phyloP scores from a whole-genome alignment of 2,113 vertebrate species.

The Cynoglossus semilaevis region DNA sequence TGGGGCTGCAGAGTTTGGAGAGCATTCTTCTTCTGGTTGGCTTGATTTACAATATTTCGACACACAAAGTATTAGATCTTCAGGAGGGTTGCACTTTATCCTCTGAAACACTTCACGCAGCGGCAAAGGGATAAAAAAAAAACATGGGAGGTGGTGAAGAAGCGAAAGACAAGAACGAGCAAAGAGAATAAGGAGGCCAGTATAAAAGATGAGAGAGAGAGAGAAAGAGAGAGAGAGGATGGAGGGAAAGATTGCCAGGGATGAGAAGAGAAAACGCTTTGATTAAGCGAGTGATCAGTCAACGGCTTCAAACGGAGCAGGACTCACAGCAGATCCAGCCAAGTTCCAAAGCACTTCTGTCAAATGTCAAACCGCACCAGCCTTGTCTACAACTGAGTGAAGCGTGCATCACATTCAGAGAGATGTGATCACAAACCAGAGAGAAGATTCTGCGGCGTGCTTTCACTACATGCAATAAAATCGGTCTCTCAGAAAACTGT shows the following conservation, averaged over 20 bases:
- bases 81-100: slow-evolving; percentile 17
- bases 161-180: slow-evolving; percentile 3
- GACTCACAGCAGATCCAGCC: slow-evolving; percentile 39
- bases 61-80: slow-evolving; percentile 11
- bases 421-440: slow-evolving; percentile 25
- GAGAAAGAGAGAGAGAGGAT: neutral
- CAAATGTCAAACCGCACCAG: slow-evolving; percentile 42
- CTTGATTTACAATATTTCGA: slow-evolving; percentile 33
- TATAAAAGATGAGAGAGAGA: slow-evolving; percentile 6
- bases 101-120: slow-evolving; percentile 22
- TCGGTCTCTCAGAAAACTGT: slow-evolving; percentile 27
- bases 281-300: slow-evolving; percentile 45
- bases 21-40: slow-evolving; percentile 23
- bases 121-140: neutral
- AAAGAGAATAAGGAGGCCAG: slow-evolving; percentile 1
- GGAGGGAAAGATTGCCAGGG: slow-evolving; percentile 17
- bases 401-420: slow-evolving; percentile 22
- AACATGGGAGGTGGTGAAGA: slow-evolving; percentile 3
- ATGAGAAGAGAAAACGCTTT: slow-evolving; percentile 37
- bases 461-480: slow-evolving; percentile 7
- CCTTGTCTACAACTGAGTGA: slow-evolving; percentile 32
- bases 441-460: slow-evolving; percentile 19
- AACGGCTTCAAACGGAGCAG: slow-evolving; percentile 23
- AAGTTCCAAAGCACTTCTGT: slow-evolving; percentile 45
- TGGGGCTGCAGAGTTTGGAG: slow-evolving; percentile 15